phyloP scores from a whole-genome alignment of 1,140 invertebrate genomes.

The Zaprionus vittiger region DNA sequence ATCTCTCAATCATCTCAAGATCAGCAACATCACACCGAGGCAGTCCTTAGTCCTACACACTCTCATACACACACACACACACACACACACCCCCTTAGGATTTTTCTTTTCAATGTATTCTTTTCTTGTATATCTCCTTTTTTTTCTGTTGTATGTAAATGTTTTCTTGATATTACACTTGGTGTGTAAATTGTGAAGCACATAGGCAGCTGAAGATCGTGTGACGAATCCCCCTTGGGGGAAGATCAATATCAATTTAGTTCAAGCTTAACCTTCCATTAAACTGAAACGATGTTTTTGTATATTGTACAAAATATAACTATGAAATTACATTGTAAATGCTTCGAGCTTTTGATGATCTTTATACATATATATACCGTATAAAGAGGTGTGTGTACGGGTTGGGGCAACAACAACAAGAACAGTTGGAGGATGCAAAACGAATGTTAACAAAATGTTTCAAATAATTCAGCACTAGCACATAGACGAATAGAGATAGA shows the following conservation, averaged over 20 bases:
- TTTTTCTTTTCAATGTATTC: not conserved
- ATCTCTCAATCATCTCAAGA: conserved; percentile 30
- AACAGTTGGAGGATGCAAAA: conserved; percentile 17
- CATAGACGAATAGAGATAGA: conserved; percentile 54
- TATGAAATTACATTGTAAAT: conserved; percentile 36
- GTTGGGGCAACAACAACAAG: not conserved
- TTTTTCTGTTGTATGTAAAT: conserved; percentile 28
- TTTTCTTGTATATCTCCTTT: conserved; percentile 9
- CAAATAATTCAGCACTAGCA: conserved; percentile 75
- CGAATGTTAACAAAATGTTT: conserved; percentile 69
- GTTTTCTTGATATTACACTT: conserved; percentile 2
- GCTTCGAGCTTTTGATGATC: not conserved
- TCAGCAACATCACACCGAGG: conserved; percentile 32
- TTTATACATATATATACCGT: not conserved
- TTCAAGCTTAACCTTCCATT: not conserved
- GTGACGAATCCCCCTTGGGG: not conserved
- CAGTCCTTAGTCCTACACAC: conserved; percentile 37
- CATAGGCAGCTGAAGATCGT: conserved; percentile 15
- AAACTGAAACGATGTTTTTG: conserved; percentile 13
- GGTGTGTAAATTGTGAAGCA: conserved; percentile 10
- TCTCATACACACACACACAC: conserved; percentile 16
- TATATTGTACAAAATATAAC: conserved; percentile 46
- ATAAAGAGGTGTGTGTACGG: not conserved
- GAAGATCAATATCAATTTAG: not conserved
- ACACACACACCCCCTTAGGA: not conserved